phyloP scores from a whole-genome alignment of 2,888 invertebrate genomes.

The Silvanus unidentatus region DNA sequence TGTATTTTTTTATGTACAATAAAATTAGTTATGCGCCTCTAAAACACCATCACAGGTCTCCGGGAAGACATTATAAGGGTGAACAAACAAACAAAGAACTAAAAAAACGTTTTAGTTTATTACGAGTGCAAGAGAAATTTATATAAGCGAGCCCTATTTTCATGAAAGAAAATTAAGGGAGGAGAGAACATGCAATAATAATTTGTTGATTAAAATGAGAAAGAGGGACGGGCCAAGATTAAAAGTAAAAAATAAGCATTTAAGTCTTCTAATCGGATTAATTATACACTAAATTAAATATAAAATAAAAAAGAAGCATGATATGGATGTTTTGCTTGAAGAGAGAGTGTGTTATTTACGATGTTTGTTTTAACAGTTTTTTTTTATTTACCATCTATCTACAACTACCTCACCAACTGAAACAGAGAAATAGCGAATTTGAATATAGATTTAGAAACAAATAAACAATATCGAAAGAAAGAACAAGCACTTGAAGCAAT shows the following conservation, averaged over 20 bases:
- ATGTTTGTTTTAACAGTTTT: no score
- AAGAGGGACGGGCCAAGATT: no score
- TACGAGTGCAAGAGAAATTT: no score
- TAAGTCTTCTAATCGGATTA: constrained; percentile 29
- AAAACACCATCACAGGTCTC: constrained; percentile 41
- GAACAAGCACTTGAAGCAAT: background rate
- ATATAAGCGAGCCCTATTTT: no score
- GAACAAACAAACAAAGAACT: constrained; percentile 18
- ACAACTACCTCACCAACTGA: constrained; percentile 67
- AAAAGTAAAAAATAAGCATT: constrained; percentile 19
- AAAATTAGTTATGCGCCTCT: constrained; percentile 27
- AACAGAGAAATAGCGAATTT: constrained; percentile 48
- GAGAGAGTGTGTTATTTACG: constrained; percentile 20
- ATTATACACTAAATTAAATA: constrained; percentile 22
- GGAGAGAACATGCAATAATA: no score
- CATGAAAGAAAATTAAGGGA: no score
- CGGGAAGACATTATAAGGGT: constrained; percentile 27
- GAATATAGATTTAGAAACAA: constrained; percentile 8
- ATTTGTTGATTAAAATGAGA: no score
- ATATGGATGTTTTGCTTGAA: constrained; percentile 21
- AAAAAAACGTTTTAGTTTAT: background rate
- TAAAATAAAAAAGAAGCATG: constrained; percentile 27
- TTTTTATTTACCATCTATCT: constrained; percentile 58
- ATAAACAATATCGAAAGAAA: background rate
- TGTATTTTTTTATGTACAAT: constrained; percentile 27